Conservation (phyloP, 2,113 vertebrate species). For the Pogonocichla stellata region DNA sequence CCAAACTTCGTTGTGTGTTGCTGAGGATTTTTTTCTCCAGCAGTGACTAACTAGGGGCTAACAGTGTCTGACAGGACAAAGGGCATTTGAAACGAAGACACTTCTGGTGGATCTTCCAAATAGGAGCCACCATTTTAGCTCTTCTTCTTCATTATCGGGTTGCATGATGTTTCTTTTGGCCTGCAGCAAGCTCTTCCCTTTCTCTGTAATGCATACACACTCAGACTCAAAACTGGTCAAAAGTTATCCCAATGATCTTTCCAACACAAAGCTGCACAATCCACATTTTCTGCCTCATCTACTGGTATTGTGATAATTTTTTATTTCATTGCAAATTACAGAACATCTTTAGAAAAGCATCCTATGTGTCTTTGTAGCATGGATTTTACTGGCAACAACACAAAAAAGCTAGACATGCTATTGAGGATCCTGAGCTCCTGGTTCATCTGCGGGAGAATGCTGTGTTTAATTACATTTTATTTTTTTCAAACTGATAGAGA, state of each 20-base stretch:
- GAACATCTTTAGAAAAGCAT: conserved; percentile 13
- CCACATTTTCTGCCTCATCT: neutral
- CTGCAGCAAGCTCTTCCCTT: neutral
- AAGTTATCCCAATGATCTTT: neutral
- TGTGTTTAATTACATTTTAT: conserved; percentile 50
- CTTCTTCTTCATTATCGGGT: neutral
- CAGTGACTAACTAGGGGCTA: conserved; percentile 75
- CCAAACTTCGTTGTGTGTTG: conserved; percentile 64
- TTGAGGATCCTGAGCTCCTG: neutral
- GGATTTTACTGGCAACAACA: neutral
- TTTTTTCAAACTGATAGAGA: conserved; percentile 43
- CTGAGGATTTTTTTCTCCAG: neutral
- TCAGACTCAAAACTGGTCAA: neutral
- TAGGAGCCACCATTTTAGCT: conserved; percentile 46
- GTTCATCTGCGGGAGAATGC: conserved; percentile 42
- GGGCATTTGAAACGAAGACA: conserved; percentile 56
- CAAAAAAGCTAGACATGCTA: neutral
- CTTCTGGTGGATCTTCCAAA: conserved; percentile 45
- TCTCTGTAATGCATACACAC: neutral
- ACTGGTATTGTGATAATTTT: neutral
- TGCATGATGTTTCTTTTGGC: neutral
- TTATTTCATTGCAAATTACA: neutral
- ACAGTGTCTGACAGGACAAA: conserved; percentile 70
- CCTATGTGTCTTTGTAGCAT: neutral
- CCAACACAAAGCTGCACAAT: neutral